Conservation (phyloP, 2,113 vertebrate species). For the Sylvilagus bachmani region DNA sequence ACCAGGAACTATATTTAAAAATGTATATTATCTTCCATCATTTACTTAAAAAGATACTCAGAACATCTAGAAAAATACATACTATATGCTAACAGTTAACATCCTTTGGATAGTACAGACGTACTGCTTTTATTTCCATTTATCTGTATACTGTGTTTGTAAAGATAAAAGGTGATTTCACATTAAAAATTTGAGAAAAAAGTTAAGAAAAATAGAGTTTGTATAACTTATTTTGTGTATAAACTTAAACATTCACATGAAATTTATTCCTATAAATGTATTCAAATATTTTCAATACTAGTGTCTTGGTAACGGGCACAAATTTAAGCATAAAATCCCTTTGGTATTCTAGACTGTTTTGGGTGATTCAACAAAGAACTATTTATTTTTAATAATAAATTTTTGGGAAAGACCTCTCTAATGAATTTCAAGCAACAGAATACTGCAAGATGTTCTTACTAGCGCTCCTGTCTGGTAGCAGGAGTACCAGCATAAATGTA, state of each 20-base stretch:
- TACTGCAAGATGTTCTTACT: background rate
- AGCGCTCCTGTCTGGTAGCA: background rate
- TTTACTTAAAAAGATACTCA: background rate
- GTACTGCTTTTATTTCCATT: background rate
- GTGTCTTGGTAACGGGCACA: background rate
- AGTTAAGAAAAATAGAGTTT: background rate
- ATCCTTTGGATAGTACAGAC: background rate
- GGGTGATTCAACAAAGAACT: background rate
- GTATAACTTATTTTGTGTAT: background rate
- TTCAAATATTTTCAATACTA: slow-evolving; percentile 31
- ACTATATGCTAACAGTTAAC: background rate
- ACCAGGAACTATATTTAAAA: background rate
- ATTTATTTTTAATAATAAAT: slow-evolving; percentile 11
- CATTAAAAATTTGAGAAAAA: background rate
- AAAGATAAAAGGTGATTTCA: slow-evolving; percentile 2
- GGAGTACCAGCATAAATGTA: background rate
- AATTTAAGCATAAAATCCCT: background rate
- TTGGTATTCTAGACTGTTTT: background rate
- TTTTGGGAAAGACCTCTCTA: slow-evolving; percentile 27
- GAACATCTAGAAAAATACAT: slow-evolving; percentile 21
- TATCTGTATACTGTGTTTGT: background rate
- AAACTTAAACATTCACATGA: background rate
- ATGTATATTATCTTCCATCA: background rate
- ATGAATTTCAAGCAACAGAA: background rate
- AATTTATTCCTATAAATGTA: background rate